A percentile compares a stretch with the other conserved stretches of the same genome.
phyloP scores from a whole-genome alignment of 2,797 vertebrate genomes.

The Phataginus tetradactyla region DNA sequence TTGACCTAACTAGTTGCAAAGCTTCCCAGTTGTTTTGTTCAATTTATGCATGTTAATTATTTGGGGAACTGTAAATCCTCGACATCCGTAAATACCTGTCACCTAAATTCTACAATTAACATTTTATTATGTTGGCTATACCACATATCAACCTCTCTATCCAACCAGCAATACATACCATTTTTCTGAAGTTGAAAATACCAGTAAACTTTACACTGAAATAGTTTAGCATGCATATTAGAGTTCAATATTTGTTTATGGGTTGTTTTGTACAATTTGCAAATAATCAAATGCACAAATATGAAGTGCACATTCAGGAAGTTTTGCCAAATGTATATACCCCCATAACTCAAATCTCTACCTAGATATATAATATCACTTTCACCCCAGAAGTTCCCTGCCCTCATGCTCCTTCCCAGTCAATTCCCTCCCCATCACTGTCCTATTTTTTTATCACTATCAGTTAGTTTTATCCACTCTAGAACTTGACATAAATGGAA shows the following conservation, averaged over 20 bases:
- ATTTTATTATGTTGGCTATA: conserved; percentile 9
- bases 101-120: neutral
- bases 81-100: neutral
- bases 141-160: neutral
- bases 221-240: neutral
- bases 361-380: neutral
- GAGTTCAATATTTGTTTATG: neutral
- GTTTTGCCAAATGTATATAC: neutral
- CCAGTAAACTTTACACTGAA: neutral
- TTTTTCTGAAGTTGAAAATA: conserved; percentile 50
- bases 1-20: neutral
- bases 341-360: neutral
- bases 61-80: conserved; percentile 13
- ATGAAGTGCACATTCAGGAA: neutral
- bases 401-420: neutral
- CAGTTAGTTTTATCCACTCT: neutral
- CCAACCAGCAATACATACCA: neutral
- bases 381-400: neutral
- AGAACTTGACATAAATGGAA: neutral
- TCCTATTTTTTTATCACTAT: neutral
- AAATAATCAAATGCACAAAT: neutral
- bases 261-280: neutral
- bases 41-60: conserved; percentile 7
- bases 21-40: neutral
- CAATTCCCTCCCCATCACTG: neutral